Base-by-base conservation (phyloP, 2,797 vertebrate species). In the Centroberyx gerrardi region DNA sequence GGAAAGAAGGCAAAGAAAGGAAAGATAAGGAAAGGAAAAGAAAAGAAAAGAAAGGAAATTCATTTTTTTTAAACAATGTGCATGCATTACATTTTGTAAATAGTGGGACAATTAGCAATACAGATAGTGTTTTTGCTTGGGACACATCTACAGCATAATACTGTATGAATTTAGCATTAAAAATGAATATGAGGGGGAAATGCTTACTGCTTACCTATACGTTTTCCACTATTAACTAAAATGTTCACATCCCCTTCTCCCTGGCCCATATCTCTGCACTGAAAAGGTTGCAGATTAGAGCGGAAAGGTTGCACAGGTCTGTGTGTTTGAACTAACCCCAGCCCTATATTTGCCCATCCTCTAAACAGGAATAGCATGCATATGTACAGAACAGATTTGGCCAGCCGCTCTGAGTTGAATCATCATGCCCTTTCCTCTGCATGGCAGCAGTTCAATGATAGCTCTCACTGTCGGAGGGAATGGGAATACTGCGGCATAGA, bases 331-430 rank as follows among this genome's bases (percentile, higher is more conserved):
- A 84, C 88, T 79, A 86, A 87, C 81, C 67, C 76, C 83, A 63
- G 71, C 82, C 67, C 83, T 74, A 46, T 94, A 83, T 95, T 94
- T 94, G 63, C 91, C 85, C 83, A 88, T 88, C 82, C 86, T 91
- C 86, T 85, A 90, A 90, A 92, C 91, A 90, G 87, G 90, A 91
- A 90, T 91, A 83, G 77, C 84, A 58, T 90, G 87, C 82, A 76
- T 95, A 94, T 95, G 93, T 94, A 93, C 94, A 80, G 76, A 93
- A 91, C 88, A 93, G 94, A 93, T 95, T 95, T 94, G 86, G 89
- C 88, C 36, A 63, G 81, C 83, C 72, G 80, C 69, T 88, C 86
- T 79, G 81, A 82, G 83, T 76, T 87, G 83, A 90, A 89, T 88
- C 90, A 85, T 88, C 70, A 73, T 86, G 88, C 85, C 83, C 81